phyloP scores from a whole-genome alignment of 1,140 invertebrate genomes.

The Cydia strobilella region DNA sequence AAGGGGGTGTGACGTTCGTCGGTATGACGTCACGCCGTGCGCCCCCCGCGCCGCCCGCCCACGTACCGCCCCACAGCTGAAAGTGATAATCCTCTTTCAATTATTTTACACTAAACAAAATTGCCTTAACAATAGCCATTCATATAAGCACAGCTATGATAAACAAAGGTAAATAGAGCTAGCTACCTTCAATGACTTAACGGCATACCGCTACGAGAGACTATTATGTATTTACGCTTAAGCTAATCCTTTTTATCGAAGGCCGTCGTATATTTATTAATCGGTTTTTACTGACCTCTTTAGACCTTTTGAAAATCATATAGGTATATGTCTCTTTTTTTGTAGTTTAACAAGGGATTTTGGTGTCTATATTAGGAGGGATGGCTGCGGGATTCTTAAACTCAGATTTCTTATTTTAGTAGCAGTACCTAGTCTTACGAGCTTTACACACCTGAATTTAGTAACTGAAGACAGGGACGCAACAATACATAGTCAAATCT shows the following conservation, averaged over 20 bases:
- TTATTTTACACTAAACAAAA: constrained; percentile 41
- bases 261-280: neutral
- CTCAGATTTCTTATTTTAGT: too few relatives aligned
- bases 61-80: constrained; percentile 45
- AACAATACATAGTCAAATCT: too few relatives aligned
- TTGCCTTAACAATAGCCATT: constrained; percentile 9
- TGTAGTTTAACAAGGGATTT: too few relatives aligned
- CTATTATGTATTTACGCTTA: constrained; percentile 8
- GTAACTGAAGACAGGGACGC: too few relatives aligned
- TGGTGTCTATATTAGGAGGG: too few relatives aligned
- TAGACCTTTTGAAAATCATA: neutral
- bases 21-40: constrained; percentile 48
- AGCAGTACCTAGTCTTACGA: too few relatives aligned
- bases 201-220: neutral
- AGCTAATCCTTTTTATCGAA: constrained; percentile 14
- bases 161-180: neutral
- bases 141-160: neutral
- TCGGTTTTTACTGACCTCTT: neutral
- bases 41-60: constrained; percentile 46
- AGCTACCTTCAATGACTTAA: neutral
- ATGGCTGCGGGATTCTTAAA: too few relatives aligned
- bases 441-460: too few relatives aligned
- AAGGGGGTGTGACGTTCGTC: constrained; percentile 49
- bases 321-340: neutral
- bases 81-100: constrained; percentile 40